Evolutionary conservation across 2,797 vertebrate genomes (phyloP), one percentile per base, ranked within the genome.

Genomic region (Pelobates cultripes): DNA sequence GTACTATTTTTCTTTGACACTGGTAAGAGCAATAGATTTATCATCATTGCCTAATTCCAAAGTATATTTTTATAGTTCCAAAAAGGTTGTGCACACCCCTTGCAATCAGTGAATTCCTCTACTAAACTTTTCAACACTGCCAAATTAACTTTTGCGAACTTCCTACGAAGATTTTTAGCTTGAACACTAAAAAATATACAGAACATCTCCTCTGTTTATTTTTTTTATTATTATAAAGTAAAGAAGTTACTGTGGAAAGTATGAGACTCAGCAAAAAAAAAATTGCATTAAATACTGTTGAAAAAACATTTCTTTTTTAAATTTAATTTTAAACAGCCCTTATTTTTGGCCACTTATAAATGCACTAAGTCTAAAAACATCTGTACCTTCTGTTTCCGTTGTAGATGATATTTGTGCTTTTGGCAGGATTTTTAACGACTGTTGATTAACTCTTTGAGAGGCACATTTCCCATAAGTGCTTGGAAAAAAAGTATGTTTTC

Each of bases 381-480:
- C 91, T 93, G 92, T 77, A 88, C 89, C 85, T 92, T 87, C 86
- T 90, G 88, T 91, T 94, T 93, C 92, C 85, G 53, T 87, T 86
- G 85, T 82, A 89, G 87, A 88, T 28, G 2, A 93, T 92, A 94
- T 94, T 94, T 93, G 92, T 92, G 90, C 86, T 90, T 92, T 90
- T 88, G 90, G 92, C 90, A 85, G 91, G 90, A 90, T 86, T 86
- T 89, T 89, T 91, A 91, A 92, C 89, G 89, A 85, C 89, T 90
- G 86, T 87, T 94, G 90, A 94, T 94, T 94, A 94, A 94, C 92
- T 91, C 91, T 93, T 91, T 87, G 89, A 93, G 92, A 92, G 88
- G 85, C 84, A 83, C 79, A 80, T 88, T 93, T 93, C 90, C 90
- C 88, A 91, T 87, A 85, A 87, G 86, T 88, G 74, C 84, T 74